Conservation (phyloP, 2,888 invertebrate species). For the Patella caerulea region DNA sequence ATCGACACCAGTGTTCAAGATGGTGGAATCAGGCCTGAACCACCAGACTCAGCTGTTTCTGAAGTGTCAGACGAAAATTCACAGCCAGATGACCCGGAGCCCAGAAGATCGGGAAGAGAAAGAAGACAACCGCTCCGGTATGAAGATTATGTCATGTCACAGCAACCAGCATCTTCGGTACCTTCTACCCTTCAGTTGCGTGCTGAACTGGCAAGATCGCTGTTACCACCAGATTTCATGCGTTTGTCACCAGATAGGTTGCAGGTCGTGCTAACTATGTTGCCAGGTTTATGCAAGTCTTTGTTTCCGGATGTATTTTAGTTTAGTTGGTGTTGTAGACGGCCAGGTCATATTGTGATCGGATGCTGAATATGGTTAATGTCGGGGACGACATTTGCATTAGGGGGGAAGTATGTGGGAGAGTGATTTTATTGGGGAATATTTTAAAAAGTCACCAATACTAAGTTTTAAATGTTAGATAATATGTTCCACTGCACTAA, state of each 20-base stretch:
- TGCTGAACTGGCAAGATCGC: neutral
- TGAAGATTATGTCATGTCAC: neutral
- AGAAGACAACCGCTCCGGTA: neutral
- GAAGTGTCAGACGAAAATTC: neutral
- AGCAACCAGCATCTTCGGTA: neutral
- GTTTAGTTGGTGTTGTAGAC: neutral
- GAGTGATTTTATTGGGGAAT: conserved; percentile 3
- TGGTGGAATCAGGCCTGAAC: neutral
- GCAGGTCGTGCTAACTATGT: neutral
- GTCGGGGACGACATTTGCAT: conserved; percentile 1
- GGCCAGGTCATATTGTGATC: neutral
- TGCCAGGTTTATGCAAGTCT: neutral
- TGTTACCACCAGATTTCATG: neutral
- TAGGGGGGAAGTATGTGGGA: neutral
- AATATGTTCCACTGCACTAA: neutral
- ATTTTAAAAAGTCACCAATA: neutral
- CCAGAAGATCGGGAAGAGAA: neutral
- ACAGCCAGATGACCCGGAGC: neutral
- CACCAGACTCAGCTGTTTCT: neutral
- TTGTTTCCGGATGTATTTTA: neutral
- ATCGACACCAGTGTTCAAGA: neutral
- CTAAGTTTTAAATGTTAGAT: conserved; percentile 2
- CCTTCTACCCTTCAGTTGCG: neutral
- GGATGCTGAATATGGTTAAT: neutral
- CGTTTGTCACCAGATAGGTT: neutral